Evolutionary conservation across 1,140 invertebrate genomes (phyloP), one percentile per base, ranked within the genome.

Genomic region (Arion vulgaris): DNA sequence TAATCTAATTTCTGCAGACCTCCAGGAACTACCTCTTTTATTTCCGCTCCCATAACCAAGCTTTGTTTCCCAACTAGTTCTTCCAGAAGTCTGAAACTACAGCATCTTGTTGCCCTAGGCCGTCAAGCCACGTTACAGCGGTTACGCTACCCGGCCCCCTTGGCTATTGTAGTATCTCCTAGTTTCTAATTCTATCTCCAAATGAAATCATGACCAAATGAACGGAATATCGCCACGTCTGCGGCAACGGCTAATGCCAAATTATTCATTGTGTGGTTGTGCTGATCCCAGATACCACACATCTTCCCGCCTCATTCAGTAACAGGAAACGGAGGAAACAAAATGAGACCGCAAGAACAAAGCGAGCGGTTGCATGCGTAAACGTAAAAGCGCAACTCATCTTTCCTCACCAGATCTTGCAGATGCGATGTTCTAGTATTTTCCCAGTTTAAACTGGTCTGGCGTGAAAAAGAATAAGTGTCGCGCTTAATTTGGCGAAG

Each of bases 391-490:
- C 62, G 28, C 28, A 32, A 32, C n/a, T 28, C 62, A 66, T 28
- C 62, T 66, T 28, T 4, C 62, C 62, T 7, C n/a, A 11, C n/a
- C 4, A 32, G 28, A 66, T 66, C 76, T 36, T 57, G 5, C 11
- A 57, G 76, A 41, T 66, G 76, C 15, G 19, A 13, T 36, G 66
- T 9, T 80, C 78, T 71, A 45, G 38, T 57, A 19, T 71, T 51
- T 80, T 69, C 62, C 71, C 23, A 80, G 49, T 80, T 9, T 45
- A 11, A 45, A 13, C 78, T 28, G 38, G 39, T 71, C 66, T 80
- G 78, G 78, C 78, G 78, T 80, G 78, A 71, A 80, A 80, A 80
- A 80, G 78, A 80, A 71, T 66, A 80, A 71, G 78, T 80, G 78
- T 80, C 78, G 62, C 66, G 78, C 62, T 80, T 80, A 80, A 80